Evolutionary conservation across 1,140 invertebrate genomes (phyloP).

Genomic region (Mercenaria mercenaria): DNA sequence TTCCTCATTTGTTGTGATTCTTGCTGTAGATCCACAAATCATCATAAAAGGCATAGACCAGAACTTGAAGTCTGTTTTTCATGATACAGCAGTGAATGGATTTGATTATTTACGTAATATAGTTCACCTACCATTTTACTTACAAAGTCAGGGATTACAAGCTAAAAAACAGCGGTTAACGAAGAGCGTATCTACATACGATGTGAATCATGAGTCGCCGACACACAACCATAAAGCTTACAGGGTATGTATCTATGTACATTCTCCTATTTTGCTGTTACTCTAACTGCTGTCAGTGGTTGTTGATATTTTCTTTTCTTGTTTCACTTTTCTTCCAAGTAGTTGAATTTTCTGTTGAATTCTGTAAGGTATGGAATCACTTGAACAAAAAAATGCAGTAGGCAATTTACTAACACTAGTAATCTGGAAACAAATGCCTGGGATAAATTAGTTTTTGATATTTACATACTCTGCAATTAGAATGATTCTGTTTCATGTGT

Average conservation of each 20-base stretch:
- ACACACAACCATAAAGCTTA: constrained; percentile 55
- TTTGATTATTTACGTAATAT: constrained; percentile 98
- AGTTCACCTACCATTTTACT: constrained; percentile 98
- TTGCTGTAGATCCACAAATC: constrained; percentile 98
- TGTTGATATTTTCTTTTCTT: too few species aligned
- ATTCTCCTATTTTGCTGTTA: too few species aligned
- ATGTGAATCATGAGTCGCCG: constrained; percentile 67
- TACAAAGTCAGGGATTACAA: constrained; percentile 97
- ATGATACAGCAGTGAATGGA: constrained; percentile 91
- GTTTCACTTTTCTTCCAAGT: too few species aligned
- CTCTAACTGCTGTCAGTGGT: too few species aligned
- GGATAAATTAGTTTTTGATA: too few species aligned
- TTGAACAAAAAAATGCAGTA: too few species aligned
- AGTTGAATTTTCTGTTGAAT: too few species aligned
- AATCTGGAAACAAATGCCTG: too few species aligned
- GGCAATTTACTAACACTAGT: too few species aligned
- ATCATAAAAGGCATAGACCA: constrained; percentile 98
- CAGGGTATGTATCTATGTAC: constrained; percentile 58
- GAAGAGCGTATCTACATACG: constrained; percentile 66
- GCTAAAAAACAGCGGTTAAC: constrained; percentile 76
- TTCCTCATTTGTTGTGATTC: constrained; percentile 96
- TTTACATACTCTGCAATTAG: too few species aligned
- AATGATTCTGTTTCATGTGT: too few species aligned
- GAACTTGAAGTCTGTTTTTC: constrained; percentile 89
- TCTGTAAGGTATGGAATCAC: too few species aligned